Evolutionary conservation across 2,797 vertebrate species (phyloP).

Genomic region (Morelia viridis): DNA sequence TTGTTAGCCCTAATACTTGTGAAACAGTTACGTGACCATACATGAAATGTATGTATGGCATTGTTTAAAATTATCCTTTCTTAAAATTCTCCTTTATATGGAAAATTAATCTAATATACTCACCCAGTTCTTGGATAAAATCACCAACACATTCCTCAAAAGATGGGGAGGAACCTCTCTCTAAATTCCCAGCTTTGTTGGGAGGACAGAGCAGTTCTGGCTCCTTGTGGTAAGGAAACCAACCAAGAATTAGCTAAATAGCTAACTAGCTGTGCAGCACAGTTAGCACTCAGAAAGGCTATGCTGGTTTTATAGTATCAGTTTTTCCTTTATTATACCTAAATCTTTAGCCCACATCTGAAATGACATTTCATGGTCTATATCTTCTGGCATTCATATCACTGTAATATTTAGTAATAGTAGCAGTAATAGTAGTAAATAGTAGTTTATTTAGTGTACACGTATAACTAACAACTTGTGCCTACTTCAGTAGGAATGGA

Average conservation of each 20-base stretch:
- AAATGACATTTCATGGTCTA: background rate
- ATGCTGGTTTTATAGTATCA: background rate
- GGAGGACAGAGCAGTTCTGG: background rate
- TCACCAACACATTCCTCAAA: background rate
- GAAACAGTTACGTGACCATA: background rate
- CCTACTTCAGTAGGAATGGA: background rate
- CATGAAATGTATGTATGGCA: background rate
- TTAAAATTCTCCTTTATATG: background rate
- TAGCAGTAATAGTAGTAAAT: too few relatives aligned
- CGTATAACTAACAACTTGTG: too few relatives aligned
- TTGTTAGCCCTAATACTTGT: background rate
- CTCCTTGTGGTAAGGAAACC: background rate
- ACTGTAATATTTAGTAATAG: background rate
- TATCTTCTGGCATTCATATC: background rate
- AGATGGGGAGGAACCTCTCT: background rate
- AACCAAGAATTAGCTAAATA: background rate
- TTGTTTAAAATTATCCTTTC: background rate
- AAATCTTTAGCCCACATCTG: background rate
- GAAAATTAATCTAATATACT: background rate
- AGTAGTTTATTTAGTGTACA: too few relatives aligned
- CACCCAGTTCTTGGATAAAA: background rate
- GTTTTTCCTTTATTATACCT: background rate
- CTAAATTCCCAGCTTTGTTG: background rate
- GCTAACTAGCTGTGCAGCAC: background rate
- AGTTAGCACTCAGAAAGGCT: background rate